Evolutionary conservation across 1,140 invertebrate species (phyloP), one percentile per base, ranked within the genome.

Genomic region (Nilaparvata lugens): DNA sequence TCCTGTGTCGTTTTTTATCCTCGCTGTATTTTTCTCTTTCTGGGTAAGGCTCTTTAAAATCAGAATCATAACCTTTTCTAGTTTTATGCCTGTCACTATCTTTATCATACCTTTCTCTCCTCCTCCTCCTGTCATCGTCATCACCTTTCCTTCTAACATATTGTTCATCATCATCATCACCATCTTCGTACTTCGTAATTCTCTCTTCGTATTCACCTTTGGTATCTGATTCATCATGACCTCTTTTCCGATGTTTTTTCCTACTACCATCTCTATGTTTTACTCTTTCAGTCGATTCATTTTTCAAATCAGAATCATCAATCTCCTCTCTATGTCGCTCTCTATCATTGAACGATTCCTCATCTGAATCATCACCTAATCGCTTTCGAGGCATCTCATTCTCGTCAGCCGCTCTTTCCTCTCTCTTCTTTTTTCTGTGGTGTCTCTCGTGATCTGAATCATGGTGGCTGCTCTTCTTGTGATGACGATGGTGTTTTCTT

Each of bases 41-140:
- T 7, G 62, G 61, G 21, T 67, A 53, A 51, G 66, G 16, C 63
- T 63, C 51, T 63, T 58, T 3, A 65, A 73, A 73, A 62, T 73
- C 72, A 55, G 18, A 2, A n/a, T 57, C 67, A 73, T 72, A 72
- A 73, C 62, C 73, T 71, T 16, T 62, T 64, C 62, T 75, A 72
- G 63, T 66, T 71, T 58, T 73, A 73, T 31, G 58, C 52, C 25
- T 58, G 48, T 66, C 61, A 42, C 53, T 63, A 42, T 66, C 56
- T 21, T 62, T 45, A 1, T 59, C 52, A 21, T 55, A 38, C 58
- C 51, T 59, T 16, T 51, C 45, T 2, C 58, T 54, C 18, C 40
- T 9, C 43, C 58, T 52, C 21, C 21, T 58, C 23, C 56, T 35
- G 35, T 55, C 38, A 18, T 62, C 56, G 13, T 64, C 56, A 25